Conservation (phyloP, 2,113 vertebrate genomes). For the Danionella cerebrum region DNA sequence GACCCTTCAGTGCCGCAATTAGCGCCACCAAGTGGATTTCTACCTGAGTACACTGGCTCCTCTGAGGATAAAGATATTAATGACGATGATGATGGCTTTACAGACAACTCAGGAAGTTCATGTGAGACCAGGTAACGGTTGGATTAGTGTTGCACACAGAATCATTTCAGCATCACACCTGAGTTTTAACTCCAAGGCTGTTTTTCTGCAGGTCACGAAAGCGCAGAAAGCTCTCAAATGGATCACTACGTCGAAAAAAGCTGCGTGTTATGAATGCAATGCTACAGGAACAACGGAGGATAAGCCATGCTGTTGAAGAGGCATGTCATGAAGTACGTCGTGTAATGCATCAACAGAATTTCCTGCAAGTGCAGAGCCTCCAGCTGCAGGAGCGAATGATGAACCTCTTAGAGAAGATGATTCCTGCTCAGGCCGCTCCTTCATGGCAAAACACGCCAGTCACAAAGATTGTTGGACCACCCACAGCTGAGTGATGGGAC, state of each 20-base stretch:
- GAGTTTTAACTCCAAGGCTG: neutral
- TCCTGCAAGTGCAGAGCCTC: constrained; percentile 89
- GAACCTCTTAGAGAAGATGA: constrained; percentile 91
- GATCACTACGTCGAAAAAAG: constrained; percentile 78
- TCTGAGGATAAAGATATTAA: constrained; percentile 87
- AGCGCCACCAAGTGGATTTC: constrained; percentile 75
- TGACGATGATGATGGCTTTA: constrained; percentile 70
- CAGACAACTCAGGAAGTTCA: constrained; percentile 62
- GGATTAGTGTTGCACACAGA: no score
- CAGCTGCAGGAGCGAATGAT: constrained; percentile 96
- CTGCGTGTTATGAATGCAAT: constrained; percentile 85
- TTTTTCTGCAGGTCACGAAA: constrained; percentile 71
- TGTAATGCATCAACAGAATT: constrained; percentile 89
- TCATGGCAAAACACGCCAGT: constrained; percentile 31
- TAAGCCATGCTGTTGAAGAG: constrained; percentile 86
- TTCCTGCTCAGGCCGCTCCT: constrained; percentile 51
- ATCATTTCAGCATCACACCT: neutral
- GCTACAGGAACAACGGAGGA: constrained; percentile 83
- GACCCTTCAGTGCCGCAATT: constrained; percentile 74
- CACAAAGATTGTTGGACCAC: constrained; percentile 33
- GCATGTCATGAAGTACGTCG: constrained; percentile 86
- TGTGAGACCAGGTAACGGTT: constrained; percentile 60
- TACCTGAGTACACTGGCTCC: constrained; percentile 88
- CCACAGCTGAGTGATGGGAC: neutral
- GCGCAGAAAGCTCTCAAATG: constrained; percentile 54